Evolutionary conservation across 2,797 vertebrate genomes (phyloP), one percentile per base, ranked within the genome.

Genomic region (Melanotaenia trifasciata): DNA sequence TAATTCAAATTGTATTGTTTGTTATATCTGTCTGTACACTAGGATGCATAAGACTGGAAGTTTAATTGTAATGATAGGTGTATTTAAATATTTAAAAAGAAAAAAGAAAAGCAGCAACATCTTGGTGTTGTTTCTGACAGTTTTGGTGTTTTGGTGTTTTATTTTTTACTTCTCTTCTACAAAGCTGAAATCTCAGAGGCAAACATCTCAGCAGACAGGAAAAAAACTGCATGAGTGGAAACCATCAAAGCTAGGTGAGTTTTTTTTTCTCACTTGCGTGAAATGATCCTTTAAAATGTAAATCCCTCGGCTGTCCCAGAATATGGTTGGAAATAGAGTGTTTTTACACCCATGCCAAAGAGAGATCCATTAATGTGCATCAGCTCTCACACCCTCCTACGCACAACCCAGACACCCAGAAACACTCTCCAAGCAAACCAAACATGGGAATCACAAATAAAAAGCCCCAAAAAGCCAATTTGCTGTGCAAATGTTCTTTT

Each of bases 301-400:
- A 91, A 83, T 86, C 77, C 81, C 74, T 58, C 58, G 28, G 58
- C 58, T 58, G 36, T 5, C n/a, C 45, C 56, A 67, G 74, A 82
- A 73, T 62, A 43, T 56, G 71, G 47, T 74, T 79, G 74, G 74
- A 83, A 86, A 86, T 64, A 67, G 74, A 79, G 78, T 86, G 87
- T 84, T 81, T 84, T 79, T 84, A 78, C 82, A 77, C 70, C 84
- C 78, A 14, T 56, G 72, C 68, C 74, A 36, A 63, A 75, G 70
- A 70, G 56, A 60, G 72, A 75, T 78, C 61, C 72, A 76, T 74
- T 86, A 74, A 53, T 63, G 67, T 64, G 67, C 51, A 66, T 64
- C 43, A 12, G 63, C 58, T 56, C 67, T 73, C 66, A 71, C 67
- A 79, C 73, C 65, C 63, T 57, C 77, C 65, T 60, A 59, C 40